Evolutionary conservation across 2,113 vertebrate species (phyloP).

Genomic region (Petrocephalus microphthalmus): DNA sequence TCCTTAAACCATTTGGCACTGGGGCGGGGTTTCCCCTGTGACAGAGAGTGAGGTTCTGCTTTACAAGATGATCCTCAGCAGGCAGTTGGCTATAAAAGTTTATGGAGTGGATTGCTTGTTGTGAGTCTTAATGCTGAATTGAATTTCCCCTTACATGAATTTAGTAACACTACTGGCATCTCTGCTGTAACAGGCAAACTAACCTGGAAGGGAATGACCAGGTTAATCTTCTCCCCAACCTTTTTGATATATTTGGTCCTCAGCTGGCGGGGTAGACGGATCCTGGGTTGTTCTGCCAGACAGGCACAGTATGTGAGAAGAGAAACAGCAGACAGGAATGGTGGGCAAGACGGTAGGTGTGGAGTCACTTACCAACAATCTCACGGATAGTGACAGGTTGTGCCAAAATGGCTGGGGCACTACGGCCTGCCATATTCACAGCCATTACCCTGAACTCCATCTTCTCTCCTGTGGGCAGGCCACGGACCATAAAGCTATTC

Average conservation of each 20-base stretch:
- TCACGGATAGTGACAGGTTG: slow-evolving; percentile 78
- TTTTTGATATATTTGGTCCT: slow-evolving; percentile 66
- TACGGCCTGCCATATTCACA: slow-evolving; percentile 75
- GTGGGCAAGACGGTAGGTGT: slow-evolving; percentile 16
- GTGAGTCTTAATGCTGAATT: not conserved
- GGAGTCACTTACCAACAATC: slow-evolving; percentile 66
- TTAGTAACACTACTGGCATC: not conserved
- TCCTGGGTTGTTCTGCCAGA: slow-evolving; percentile 79
- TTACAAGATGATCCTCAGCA: not conserved
- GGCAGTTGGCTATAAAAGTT: not conserved
- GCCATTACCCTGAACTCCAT: slow-evolving; percentile 73
- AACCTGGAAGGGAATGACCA: slow-evolving; percentile 86
- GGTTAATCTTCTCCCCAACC: slow-evolving; percentile 78
- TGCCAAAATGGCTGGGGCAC: slow-evolving; percentile 57
- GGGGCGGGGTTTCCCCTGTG: slow-evolving; percentile 79
- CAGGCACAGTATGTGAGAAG: not conserved
- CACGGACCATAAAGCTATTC: slow-evolving; percentile 66
- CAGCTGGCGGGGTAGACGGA: slow-evolving; percentile 76
- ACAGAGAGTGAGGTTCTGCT: not conserved
- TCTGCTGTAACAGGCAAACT: slow-evolving; percentile 14
- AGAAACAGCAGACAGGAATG: not conserved
- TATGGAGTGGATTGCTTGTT: not conserved
- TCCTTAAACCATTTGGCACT: slow-evolving; percentile 74
- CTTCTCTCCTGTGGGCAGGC: slow-evolving; percentile 72
- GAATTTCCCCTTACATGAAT: not conserved